Base-by-base conservation (phyloP, 1,140 invertebrate species). In the Eueides isabella region DNA sequence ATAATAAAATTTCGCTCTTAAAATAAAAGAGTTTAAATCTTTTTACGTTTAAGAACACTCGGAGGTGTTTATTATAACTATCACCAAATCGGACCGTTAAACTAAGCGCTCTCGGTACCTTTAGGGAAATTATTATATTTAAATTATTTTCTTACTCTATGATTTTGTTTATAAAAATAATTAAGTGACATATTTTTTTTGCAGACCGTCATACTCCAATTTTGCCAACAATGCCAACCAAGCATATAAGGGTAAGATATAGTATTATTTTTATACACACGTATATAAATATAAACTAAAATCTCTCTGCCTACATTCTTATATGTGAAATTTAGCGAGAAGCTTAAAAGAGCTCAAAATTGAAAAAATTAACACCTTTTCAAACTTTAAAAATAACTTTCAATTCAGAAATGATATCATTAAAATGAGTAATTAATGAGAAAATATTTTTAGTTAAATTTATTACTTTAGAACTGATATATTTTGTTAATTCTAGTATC, bases 121-220 rank as follows among this genome's bases (percentile, higher is more conserved):
- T 38, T 19, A 2, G 0, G 0, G 7, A n/a, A 48, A 48, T 48
- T 5, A 2, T 19, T 23, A 48, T 19, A 44, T 44, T 44, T n/a
- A 2, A 44, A 44, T 2, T 19, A 44, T 48, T 23, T 48, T n/a
- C n/a, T n/a, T n/a, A n/a, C n/a, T n/a, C n/a, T n/a, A n/a, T n/a
- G n/a, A n/a, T n/a, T n/a, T n/a, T n/a, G n/a, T n/a, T n/a, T 3
- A 26, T 55, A 26, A 23, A 12, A 23, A 55, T 12, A 12, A 19
- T 55, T 38, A 38, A 38, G 9, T 55, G 2, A 55, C 9, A n/a
- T 55, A n/a, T 55, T 26, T 3, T 12, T 26, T 65, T 87, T 88
- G 48, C 81, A 90, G 88, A 30, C 80, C 85, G 7, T 80, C 75
- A 14, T 90, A 87, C 55, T 35, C 77, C 19, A 75, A 85, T 5